Base-by-base conservation (phyloP, 2,113 vertebrate genomes). In the Carettochelys insculpta region DNA sequence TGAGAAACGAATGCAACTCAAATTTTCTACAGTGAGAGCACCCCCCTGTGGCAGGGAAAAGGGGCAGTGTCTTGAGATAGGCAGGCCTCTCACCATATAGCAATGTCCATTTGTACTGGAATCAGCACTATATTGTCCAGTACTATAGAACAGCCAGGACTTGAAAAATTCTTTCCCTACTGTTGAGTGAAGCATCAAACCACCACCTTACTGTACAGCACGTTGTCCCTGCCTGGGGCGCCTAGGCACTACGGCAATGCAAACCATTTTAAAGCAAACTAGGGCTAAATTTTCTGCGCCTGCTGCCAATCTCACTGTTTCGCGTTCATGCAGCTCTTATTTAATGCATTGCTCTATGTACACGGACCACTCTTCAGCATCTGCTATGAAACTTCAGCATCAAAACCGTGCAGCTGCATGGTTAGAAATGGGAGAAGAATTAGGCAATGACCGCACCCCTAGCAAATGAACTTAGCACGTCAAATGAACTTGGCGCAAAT, bases 401-500 rank as follows among this genome's bases (percentile, higher is more conserved):
- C 81, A 76, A 22, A 14, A 71, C 3, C 83, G 27, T 87, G 75
- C n/a, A 84, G 85, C 76, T 43, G 48, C 27, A 7, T 91, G 41
- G 29, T 80, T 78, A 83, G 19, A 83, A 83, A 77, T 3, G 3
- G 78, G 78, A 31, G 45, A 31, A 31, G 76, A 87, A 82, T 76
- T 82, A 83, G 45, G 43, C 43, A 89, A 82, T 48, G 41, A 31
- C 81, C 92, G 8, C 25, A 10, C 29, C 53, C 79, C 47, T 81
- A 54, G 45, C 38, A 24, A 58, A 58, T 9, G 78, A 88, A 24
- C 13, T 19, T 38, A 85, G 54, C 51, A 19, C 2, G 12, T 51
- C 8, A 22, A 53, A 51, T 88, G n/a, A n/a, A 43, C 51, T 92
- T 56, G n/a, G n/a, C n/a, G n/a, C 82, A 94, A 82, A 93, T n/a